Evolutionary conservation across 2,113 vertebrate species (phyloP).

Genomic region (Gracilinanus agilis): DNA sequence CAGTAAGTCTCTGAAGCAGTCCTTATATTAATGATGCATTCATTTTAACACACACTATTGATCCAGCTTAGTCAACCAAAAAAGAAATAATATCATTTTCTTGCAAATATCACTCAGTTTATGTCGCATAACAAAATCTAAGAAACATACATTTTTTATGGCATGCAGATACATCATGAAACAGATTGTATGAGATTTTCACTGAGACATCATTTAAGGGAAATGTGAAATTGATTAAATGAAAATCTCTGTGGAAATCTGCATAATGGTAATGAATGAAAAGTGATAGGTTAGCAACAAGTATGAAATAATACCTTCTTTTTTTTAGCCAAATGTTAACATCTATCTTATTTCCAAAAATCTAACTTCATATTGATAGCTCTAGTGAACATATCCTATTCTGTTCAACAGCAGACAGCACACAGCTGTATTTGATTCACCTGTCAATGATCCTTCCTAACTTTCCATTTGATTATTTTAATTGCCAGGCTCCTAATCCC

Average conservation of each 20-base stretch:
- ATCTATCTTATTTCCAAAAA: conserved; percentile 1
- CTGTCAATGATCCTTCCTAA: neutral
- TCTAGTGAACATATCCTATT: conserved; percentile 12
- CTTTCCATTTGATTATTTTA: neutral
- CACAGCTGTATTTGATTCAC: neutral
- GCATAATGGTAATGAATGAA: conserved; percentile 3
- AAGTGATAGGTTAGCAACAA: neutral
- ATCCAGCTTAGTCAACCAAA: conserved; percentile 65
- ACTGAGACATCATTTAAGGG: conserved; percentile 33
- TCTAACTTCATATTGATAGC: conserved; percentile 33
- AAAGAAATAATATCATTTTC: conserved; percentile 67
- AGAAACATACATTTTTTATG: conserved; percentile 32
- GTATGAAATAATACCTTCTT: neutral
- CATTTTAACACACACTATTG: conserved; percentile 67
- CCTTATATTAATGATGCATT: conserved; percentile 73
- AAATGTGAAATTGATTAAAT: conserved; percentile 45
- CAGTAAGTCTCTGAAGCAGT: conserved; percentile 56
- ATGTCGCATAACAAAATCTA: conserved; percentile 35
- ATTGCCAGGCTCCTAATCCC: neutral
- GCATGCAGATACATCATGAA: conserved; percentile 33
- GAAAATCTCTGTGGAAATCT: conserved; percentile 5
- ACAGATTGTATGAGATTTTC: conserved; percentile 40
- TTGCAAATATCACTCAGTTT: conserved; percentile 52
- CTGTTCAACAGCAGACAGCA: conserved; percentile 20
- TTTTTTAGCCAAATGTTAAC: neutral